phyloP scores from a whole-genome alignment of 2,888 invertebrate species.

The Epistrophe grossulariae region DNA sequence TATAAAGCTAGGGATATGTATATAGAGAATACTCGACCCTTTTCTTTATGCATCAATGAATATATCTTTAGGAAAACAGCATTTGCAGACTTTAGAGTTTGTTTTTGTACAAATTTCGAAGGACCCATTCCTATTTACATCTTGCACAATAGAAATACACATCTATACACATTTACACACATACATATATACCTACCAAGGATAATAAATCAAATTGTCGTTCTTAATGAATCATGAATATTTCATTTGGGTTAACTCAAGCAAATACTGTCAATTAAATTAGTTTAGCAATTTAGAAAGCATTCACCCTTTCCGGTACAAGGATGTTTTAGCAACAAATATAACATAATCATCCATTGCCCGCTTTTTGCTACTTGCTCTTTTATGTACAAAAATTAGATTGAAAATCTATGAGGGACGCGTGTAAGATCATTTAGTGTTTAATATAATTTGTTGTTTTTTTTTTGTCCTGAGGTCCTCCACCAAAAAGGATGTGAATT shows the following conservation, averaged over 20 bases:
- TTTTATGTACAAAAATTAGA: background rate
- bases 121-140: background rate
- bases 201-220: conserved; percentile 48
- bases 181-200: background rate
- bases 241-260: conserved; percentile 46
- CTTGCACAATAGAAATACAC: conserved; percentile 22
- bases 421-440: background rate
- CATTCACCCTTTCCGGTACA: conserved; percentile 21
- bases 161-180: no score
- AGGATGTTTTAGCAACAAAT: conserved; percentile 24
- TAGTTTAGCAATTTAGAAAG: conserved; percentile 42
- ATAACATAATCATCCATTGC: background rate
- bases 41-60: conserved; percentile 35
- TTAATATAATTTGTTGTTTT: conserved; percentile 4
- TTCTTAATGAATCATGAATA: conserved; percentile 63
- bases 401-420: background rate
- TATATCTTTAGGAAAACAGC: conserved; percentile 3
- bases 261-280: conserved; percentile 48
- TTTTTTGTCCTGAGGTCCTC: background rate
- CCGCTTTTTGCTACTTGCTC: background rate
- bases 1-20: background rate
- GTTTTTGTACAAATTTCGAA: background rate
- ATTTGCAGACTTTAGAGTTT: background rate
- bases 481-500: background rate
- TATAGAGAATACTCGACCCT: background rate